Conservation (phyloP, 92 coral and sea anemone species). For the Epizoanthus rinbou region DNA sequence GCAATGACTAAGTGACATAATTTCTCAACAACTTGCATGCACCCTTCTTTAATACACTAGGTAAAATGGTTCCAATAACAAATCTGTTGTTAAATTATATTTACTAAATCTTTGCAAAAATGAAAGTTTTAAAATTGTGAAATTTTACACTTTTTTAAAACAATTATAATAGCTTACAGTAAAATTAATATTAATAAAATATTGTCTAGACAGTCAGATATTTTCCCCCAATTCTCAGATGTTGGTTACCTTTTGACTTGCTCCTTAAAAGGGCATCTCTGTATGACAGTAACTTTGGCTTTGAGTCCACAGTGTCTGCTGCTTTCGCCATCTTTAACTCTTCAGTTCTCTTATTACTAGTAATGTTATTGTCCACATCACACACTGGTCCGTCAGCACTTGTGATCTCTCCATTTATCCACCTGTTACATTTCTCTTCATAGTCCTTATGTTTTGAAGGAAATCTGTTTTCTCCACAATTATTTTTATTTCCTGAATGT, state of each 20-base stretch:
- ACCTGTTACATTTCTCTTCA: constrained; percentile 43
- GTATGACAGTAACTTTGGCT: constrained; percentile 67
- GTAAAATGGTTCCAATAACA: too few relatives aligned
- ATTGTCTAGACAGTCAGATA: too few relatives aligned
- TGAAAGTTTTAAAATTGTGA: too few relatives aligned
- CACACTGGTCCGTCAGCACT: neutral
- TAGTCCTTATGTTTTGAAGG: constrained; percentile 28
- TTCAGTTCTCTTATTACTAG: neutral
- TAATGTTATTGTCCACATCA: neutral
- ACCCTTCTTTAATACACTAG: too few relatives aligned
- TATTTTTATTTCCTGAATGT: constrained; percentile 41
- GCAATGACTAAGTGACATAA: neutral
- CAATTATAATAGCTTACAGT: too few relatives aligned
- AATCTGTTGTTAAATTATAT: too few relatives aligned
- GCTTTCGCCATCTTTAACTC: neutral
- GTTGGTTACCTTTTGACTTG: constrained; percentile 61
- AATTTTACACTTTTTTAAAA: too few relatives aligned
- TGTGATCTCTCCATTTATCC: constrained; percentile 27
- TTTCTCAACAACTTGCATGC: too few relatives aligned
- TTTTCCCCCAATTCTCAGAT: neutral
- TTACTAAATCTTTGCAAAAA: too few relatives aligned
- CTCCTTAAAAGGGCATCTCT: constrained; percentile 83
- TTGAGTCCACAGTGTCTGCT: neutral
- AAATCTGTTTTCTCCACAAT: constrained; percentile 1
- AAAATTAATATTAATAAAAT: too few relatives aligned